Percentiles rank a stretch among this genome's conserved stretches.
phyloP scores from a whole-genome alignment of 2,797 vertebrate genomes.

The Masticophis lateralis region DNA sequence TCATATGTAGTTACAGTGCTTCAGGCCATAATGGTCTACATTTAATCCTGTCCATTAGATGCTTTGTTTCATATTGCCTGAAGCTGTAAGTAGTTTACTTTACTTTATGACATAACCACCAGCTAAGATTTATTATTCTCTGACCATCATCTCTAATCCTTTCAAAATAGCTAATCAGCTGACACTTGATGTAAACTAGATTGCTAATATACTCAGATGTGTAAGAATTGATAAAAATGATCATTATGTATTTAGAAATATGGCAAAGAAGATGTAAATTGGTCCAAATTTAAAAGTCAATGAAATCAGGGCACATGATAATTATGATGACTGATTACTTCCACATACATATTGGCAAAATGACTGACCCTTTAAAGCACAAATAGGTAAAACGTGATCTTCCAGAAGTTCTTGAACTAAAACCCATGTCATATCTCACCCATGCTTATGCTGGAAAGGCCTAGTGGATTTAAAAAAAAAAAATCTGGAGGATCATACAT shows the following conservation, averaged over 20 bases:
- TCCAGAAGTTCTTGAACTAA: background rate
- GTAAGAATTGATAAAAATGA: background rate
- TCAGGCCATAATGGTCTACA: background rate
- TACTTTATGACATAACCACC: background rate
- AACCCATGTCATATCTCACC: background rate
- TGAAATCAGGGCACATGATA: background rate
- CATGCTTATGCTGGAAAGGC: background rate
- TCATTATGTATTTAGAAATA: background rate
- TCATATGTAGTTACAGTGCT: background rate
- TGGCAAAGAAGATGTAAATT: background rate
- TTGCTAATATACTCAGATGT: background rate
- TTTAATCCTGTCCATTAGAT: accelerated
- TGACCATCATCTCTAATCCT: background rate
- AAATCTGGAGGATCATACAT: background rate
- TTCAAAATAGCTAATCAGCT: background rate
- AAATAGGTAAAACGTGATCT: background rate
- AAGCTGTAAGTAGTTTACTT: background rate
- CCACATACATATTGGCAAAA: background rate
- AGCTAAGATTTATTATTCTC: background rate
- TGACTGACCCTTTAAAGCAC: background rate
- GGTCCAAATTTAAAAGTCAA: background rate
- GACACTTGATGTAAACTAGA: background rate
- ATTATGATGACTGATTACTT: background rate
- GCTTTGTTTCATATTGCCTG: background rate
- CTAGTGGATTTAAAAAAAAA: background rate